Base-by-base conservation (phyloP, 2,797 vertebrate genomes). In the Lagorchestes hirsutus region DNA sequence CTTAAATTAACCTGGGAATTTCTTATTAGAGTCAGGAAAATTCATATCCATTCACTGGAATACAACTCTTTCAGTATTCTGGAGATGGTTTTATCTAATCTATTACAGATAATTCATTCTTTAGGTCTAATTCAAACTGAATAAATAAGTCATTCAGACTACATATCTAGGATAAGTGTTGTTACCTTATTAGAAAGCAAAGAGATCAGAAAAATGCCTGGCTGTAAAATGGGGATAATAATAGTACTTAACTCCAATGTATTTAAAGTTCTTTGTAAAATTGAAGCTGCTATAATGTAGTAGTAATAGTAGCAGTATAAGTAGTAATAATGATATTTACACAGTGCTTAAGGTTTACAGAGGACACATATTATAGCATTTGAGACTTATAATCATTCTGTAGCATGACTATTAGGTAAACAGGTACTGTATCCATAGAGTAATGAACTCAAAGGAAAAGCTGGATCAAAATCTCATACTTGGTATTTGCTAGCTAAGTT, bases 31-130 rank as follows among this genome's bases (percentile, higher is more conserved):
- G 34, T 18, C 62, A 93, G 46, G 82, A 95, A 55, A 59, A 5
- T 74, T 59, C n/a, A 0, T 90, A n/a, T 74, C 90, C 14, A 4
- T 92, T 18, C 55, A 58, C 55, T 90, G 93, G 92, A 54, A 5
- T 94, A 31, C 12, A 95, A 52, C 34, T 58, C 10, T 93, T 97
- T 95, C 11, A 13, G 92, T 93, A 55, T 93, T 74, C 0, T 18
- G 74, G 4, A 74, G 10, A 4, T 92, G 46, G n/a, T 12, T 93
- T 55, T 27, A 67, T 54, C 82, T 29, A 94, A 62, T 82, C 46
- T 96, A 9, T 57, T 62, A 57, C 4, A 94, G 27, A 59, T 55
- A 62, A 4, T 29, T 59, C 50, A 92, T 46, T 29, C n/a, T 2
- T 95, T 93, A n/a, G 1, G 2, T 27, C 92, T 96, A 94, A 29